Evolutionary conservation across 2,797 vertebrate species (phyloP), one percentile per base, ranked within the genome.

Genomic region (Cyprinodon diabolis): DNA sequence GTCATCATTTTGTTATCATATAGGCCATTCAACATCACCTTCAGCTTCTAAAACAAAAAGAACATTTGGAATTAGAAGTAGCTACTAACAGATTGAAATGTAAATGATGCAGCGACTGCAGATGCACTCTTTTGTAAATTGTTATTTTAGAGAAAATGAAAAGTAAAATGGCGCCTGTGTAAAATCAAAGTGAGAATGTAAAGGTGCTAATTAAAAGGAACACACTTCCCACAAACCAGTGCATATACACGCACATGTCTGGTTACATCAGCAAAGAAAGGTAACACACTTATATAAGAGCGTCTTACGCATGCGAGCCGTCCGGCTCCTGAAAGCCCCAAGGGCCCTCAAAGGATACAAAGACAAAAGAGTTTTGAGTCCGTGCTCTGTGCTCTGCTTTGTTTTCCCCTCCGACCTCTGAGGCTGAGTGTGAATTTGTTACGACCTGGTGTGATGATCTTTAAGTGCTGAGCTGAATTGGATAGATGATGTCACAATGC

Each of bases 391-490:
- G 71, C 65, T 40, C 30, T 1, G 8, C 15, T 62, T 62, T 40
- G 60, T 63, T 63, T 57, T 78, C 56, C 75, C 47, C 19, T 54
- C 67, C 23, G 40, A 66, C 80, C 77, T 82, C 69, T 56, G 66
- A 80, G 76, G 76, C 69, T 71, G 74, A 79, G 60, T 78, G 78
- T 62, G 77, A 78, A 78, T 82, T 70, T 84, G 79, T 74, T 76
- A 83, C 85, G 83, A 87, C 89, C 78, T 84, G 85, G 84, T 85
- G 69, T 75, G 84, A 89, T 78, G 84, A 86, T 80, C 65, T 87
- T 21, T 60, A 71, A 79, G 84, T 65, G 71, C 58, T 84, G 54
- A 65, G 66, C 75, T 83, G 75, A 86, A 72, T 68, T 72, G 79
- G 82, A 72, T 70, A 72, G 78, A 80, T 80, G 76, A 74, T 56